A percentile compares a stretch with the other conserved stretches of the same genome.
Evolutionary conservation across 2,113 vertebrate species (phyloP).

Genomic region (Pelusios castaneus): DNA sequence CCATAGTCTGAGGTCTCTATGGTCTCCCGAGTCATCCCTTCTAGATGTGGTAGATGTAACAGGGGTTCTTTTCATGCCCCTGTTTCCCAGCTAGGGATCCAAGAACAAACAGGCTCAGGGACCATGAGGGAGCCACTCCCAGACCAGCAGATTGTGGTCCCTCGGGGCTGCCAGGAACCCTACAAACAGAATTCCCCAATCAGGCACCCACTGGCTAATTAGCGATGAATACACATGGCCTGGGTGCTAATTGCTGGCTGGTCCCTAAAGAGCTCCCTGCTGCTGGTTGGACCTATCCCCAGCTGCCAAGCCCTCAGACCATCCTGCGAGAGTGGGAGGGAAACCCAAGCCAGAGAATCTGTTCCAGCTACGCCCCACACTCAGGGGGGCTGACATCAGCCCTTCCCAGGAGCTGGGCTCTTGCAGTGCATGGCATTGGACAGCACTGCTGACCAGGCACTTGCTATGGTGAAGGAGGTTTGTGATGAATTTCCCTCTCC

Average conservation of each 20-base stretch:
- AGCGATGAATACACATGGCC: not conserved
- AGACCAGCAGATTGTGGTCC: too few relatives aligned
- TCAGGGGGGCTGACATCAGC: not conserved
- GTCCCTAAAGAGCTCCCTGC: not conserved
- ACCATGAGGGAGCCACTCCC: not conserved
- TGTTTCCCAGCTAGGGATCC: not conserved
- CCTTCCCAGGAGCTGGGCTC: not conserved
- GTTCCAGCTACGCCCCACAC: too few relatives aligned
- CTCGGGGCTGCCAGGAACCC: not conserved
- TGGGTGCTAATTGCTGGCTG: not conserved
- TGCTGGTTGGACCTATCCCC: not conserved
- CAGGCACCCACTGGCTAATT: not conserved
- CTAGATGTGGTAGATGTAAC: too few relatives aligned
- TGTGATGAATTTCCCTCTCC: not conserved
- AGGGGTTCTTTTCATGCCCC: not conserved
- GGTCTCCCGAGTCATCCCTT: too few relatives aligned
- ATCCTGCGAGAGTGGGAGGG: not conserved
- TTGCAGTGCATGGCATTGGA: too few relatives aligned
- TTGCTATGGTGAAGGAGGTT: not conserved
- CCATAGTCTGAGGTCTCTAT: not conserved
- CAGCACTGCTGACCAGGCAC: not conserved
- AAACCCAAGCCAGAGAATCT: not conserved
- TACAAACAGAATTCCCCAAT: not conserved
- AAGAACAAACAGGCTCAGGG: not conserved
- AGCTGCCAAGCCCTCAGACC: not conserved